Conservation (phyloP, 1,140 invertebrate species). For the Macrosteles quadrilineatus region DNA sequence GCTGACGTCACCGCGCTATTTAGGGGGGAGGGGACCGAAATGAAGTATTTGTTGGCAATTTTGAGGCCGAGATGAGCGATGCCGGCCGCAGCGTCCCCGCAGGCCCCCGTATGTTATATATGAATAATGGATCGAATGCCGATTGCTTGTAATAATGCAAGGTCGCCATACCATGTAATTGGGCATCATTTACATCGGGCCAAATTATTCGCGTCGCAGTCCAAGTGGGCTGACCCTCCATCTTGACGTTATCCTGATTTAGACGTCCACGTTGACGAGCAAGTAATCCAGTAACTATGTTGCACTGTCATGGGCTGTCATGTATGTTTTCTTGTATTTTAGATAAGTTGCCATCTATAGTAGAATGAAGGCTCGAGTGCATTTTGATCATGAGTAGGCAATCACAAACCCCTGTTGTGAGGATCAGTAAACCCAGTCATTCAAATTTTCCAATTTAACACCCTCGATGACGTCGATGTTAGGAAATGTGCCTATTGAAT, state of each 20-base stretch:
- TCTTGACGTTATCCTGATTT: neutral
- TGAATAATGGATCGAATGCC: constrained; percentile 24
- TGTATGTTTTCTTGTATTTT: too few relatives aligned
- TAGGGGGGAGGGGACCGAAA: constrained; percentile 2
- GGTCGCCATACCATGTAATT: constrained; percentile 13
- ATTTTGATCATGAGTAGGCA: too few relatives aligned
- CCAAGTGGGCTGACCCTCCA: neutral
- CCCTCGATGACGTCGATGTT: too few relatives aligned
- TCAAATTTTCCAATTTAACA: too few relatives aligned
- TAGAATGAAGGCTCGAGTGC: too few relatives aligned
- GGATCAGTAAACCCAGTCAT: too few relatives aligned
- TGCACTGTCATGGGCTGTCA: too few relatives aligned
- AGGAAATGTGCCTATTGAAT: too few relatives aligned
- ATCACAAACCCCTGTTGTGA: too few relatives aligned
- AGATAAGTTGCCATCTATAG: too few relatives aligned
- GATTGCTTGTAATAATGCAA: constrained; percentile 14
- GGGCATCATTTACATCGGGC: constrained; percentile 22
- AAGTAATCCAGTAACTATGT: too few relatives aligned
- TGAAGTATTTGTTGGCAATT: constrained; percentile 27
- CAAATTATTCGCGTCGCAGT: constrained; percentile 4
- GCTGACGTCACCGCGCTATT: neutral
- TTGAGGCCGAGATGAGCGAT: constrained; percentile 10
- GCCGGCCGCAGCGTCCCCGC: neutral
- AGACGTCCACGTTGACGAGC: neutral
- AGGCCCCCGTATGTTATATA: constrained; percentile 8